Evolutionary conservation across 1,140 invertebrate genomes (phyloP), one percentile per base, ranked within the genome.

Genomic region (Drosophila miranda): DNA sequence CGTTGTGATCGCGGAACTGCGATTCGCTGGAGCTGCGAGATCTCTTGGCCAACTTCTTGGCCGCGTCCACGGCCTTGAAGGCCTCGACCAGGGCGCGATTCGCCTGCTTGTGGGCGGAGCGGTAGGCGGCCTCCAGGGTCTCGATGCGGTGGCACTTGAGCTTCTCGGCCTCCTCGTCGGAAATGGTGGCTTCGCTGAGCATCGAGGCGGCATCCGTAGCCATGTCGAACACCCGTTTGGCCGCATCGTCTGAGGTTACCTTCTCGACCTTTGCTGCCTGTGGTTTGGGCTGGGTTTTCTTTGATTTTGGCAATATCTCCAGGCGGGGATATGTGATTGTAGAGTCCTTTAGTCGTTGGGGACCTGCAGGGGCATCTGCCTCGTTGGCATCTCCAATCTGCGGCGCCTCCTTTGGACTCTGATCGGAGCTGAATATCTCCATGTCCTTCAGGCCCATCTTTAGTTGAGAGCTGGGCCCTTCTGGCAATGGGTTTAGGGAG

Each of bases 1-100:
- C 43, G 5, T 71, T 53, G 2, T 42, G 7, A n/a, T 70, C 59
- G 1, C 44, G n/a, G 16, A 48, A 43, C 11, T 21, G 42, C 3
- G 64, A n/a, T 8, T 45, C 23, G 0, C 45, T 4, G 14, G 38
- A 7, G 7, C 34, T 13, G 21, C 23, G 49, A 0, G 49, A 49
- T 13, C 61, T 74, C 19, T 69, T 41, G 28, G 60, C 38, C 21
- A 86, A 44, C 2, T 57, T 71, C 2, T 50, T 62, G 16, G 82
- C 82, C 0, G 83, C 50, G 0, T n/a, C 42, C 0, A 82, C 53
- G 0, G 82, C 82, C 41, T 62, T 78, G 0, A 63, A 45, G 8
- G 82, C 83, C 34, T 87, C 56, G 8, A 26, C 43, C 11, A 87
- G 9, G 0, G 82, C 82, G 1, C 41, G 14, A 6, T 41, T 41